A percentile compares a stretch with the other conserved stretches of the same genome.
Conservation (phyloP, 2,797 vertebrate species). For the Iguana delicatissima region DNA sequence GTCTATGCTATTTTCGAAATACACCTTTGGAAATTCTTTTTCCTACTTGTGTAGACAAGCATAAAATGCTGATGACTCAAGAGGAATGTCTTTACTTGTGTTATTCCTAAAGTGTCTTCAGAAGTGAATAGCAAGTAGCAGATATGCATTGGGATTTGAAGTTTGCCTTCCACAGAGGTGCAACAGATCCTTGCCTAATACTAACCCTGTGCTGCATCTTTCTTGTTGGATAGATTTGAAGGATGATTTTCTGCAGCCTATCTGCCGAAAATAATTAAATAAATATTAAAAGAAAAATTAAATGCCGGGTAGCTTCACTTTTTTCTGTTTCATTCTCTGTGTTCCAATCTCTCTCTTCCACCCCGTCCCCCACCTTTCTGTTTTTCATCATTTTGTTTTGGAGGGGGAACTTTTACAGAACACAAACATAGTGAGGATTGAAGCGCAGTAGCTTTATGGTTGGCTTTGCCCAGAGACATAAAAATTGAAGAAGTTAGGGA, state of each 20-base stretch:
- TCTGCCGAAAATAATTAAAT: not conserved
- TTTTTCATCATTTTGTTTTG: no score
- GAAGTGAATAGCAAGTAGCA: slow-evolving; percentile 23
- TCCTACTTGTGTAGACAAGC: not conserved
- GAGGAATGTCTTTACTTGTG: slow-evolving; percentile 41
- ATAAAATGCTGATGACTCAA: not conserved
- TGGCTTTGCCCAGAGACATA: not conserved
- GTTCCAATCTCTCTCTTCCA: no score
- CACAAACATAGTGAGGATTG: not conserved
- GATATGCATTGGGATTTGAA: slow-evolving; percentile 29
- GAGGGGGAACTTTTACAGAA: not conserved
- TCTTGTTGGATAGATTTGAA: slow-evolving; percentile 4
- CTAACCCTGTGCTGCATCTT: not conserved
- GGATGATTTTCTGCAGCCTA: slow-evolving; percentile 27
- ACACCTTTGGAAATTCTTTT: not conserved
- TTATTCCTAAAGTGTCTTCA: not conserved
- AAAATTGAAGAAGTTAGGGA: not conserved
- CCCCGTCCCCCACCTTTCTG: no score
- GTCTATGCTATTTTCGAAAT: slow-evolving; percentile 37
- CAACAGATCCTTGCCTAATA: slow-evolving; percentile 26
- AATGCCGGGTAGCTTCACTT: slow-evolving; percentile 34
- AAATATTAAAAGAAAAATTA: slow-evolving; percentile 52
- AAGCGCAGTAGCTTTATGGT: not conserved
- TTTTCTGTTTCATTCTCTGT: not conserved
- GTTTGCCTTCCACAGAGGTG: slow-evolving; percentile 8